Evolutionary conservation across 2,797 vertebrate species (phyloP).

Genomic region (Gambusia yucatana): DNA sequence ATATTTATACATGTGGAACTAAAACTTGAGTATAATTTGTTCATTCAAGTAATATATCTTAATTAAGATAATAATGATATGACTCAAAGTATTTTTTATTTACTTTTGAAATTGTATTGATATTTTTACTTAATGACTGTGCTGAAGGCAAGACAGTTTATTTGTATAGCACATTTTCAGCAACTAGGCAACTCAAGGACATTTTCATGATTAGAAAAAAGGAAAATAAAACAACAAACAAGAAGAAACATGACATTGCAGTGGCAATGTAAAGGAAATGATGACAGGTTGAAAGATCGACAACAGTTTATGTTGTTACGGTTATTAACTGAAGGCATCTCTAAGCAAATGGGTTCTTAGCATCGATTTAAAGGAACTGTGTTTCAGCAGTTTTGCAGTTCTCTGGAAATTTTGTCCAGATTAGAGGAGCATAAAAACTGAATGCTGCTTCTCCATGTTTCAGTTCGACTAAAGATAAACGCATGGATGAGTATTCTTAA

Average conservation of each 20-base stretch:
- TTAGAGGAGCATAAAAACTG: neutral
- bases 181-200: neutral
- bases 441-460: neutral
- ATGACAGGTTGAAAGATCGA: neutral
- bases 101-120: neutral
- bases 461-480: neutral
- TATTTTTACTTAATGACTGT: neutral
- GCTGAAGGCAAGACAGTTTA: neutral
- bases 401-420: neutral
- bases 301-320: neutral
- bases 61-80: neutral
- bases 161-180: neutral
- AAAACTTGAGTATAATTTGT: neutral
- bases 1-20: neutral
- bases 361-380: neutral
- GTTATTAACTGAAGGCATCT: neutral
- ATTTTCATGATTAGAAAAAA: neutral
- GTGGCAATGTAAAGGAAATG: neutral
- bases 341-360: neutral
- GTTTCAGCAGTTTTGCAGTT: constrained; percentile 1
- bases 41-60: neutral
- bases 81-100: neutral
- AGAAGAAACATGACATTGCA: neutral
- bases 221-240: neutral
- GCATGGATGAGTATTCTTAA: neutral